Evolutionary conservation across 2,888 invertebrate genomes (phyloP), one percentile per base, ranked within the genome.

Genomic region (Eucriotettix oculatus): DNA sequence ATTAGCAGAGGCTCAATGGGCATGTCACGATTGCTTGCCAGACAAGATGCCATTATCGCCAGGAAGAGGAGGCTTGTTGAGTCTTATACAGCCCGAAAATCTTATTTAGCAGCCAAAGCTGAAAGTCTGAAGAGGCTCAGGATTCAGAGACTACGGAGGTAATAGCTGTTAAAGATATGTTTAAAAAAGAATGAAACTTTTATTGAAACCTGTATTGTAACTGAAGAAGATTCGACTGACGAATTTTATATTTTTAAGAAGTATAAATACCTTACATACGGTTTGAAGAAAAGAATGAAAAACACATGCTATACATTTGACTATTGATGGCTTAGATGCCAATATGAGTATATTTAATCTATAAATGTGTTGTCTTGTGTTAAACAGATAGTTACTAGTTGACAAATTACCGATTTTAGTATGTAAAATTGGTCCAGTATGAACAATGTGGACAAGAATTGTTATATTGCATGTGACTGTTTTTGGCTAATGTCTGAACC

Each of bases 131-230:
- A 74, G 70, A 74, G 71, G 66, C 69, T 74, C 64, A 74, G 72
- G 70, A 69, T 74, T 63, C 69, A 71, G 65, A 74, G 71, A 67
- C 64, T 75, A 66, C 72, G 75, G 75, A 76, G 76, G 76, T 64
- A 64, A 64, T 63, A 60, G 56, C 43, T 56, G 56, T 53, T 58
- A 58, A 58, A 58, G 52, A 42, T 42, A 54, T 54, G 16, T 59
- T 44, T 59, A 54, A 52, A 59, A 52, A 41, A 48, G 57, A 60
- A 57, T 53, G 53, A 48, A 40, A 58, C 16, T 43, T 14, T 48
- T 12, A 9, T 48, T 48, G 48, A 48, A 48, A 48, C 48, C 48
- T 54, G 16, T 54, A 11, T 54, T 16, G 54, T 54, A 54, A 54
- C 29, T 29, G 29, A 29, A 29, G 29, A 29, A 29, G 29, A 29